Conservation (phyloP, 23 tunicate species). For the Corella eumyota region DNA sequence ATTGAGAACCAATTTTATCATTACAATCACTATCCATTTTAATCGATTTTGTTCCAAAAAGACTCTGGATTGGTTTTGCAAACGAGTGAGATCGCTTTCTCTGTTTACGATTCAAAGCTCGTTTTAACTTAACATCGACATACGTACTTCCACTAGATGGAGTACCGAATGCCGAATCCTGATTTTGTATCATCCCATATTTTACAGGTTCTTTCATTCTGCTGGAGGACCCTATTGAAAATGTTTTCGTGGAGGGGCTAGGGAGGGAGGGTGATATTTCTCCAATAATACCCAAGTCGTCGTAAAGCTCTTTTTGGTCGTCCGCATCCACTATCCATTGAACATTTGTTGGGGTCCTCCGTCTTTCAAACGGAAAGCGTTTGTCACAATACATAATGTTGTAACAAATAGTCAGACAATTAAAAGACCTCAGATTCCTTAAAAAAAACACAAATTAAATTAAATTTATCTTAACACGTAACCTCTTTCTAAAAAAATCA, state of each 20-base stretch:
- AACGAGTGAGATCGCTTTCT: conserved; percentile 3
- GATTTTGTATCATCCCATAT: not conserved
- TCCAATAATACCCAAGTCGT: conserved; percentile 87
- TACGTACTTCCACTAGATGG: not conserved
- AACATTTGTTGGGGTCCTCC: conserved; percentile 21
- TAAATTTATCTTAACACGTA: too few species aligned
- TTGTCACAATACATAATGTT: too few species aligned
- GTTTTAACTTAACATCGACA: not conserved
- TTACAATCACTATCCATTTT: too few species aligned
- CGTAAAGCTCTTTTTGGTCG: conserved; percentile 46
- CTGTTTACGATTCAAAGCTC: not conserved
- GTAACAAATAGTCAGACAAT: too few species aligned
- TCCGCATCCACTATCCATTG: conserved; percentile 51
- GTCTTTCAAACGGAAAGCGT: too few species aligned
- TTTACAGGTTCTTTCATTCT: not conserved
- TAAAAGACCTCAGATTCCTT: too few species aligned
- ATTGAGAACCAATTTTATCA: too few species aligned
- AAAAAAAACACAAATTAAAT: too few species aligned
- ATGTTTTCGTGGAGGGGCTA: not conserved
- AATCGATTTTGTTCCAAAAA: too few species aligned
- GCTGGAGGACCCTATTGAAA: not conserved
- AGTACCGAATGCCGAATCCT: not conserved
- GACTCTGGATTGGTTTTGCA: too few species aligned
- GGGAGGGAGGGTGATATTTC: conserved; percentile 63
- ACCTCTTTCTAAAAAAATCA: too few species aligned